Evolutionary conservation across 2,113 vertebrate species (phyloP), one percentile per base, ranked within the genome.

Genomic region (Picathartes gymnocephalus): DNA sequence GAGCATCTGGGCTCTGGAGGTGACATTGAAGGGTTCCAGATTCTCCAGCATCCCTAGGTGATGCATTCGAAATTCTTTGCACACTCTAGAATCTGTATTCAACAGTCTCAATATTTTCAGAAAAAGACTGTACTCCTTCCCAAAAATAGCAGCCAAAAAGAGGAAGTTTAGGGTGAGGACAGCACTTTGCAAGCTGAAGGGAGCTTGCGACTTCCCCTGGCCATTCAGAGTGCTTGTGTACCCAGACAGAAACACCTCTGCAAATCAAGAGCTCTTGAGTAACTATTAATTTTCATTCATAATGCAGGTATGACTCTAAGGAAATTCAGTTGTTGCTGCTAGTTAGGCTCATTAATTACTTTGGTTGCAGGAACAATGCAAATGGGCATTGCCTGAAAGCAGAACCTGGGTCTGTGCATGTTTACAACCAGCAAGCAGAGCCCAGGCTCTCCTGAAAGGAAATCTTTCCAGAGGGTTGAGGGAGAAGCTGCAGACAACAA

Each of bases 161-260:
- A 27, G 11, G 3, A 4, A 1, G 0, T 65, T 87, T 57, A 33
- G 47, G n/a, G 5, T 15, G 15, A 37, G 15, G 39, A 45, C 10
- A 77, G 16, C 8, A 27, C 25, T 57, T 90, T 33, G n/a, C 27
- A 39, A 13, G 24, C 25, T 28, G 31, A 57, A 89, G 40, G 30
- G 53, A 61, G 10, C 17, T 82, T 50, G 13, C 0, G 2, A 11
- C 21, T 71, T 47, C 15, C 20, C 22, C 11, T 2, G 3, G 6
- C 40, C 33, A 14, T 21, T 79, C 27, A 27, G 48, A 42, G 27
- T 23, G 16, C 3, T 9, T 51, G 70, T 44, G 33, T 13, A 17
- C 37, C 8, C 40, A 81, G 28, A 40, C 7, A 80, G 18, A 72
- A 76, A 6, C 35, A 51, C 9, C 17, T 44, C 42, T 69, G 33